Base-by-base conservation (phyloP, 2,888 invertebrate species). In the Eretmocerus hayati region DNA sequence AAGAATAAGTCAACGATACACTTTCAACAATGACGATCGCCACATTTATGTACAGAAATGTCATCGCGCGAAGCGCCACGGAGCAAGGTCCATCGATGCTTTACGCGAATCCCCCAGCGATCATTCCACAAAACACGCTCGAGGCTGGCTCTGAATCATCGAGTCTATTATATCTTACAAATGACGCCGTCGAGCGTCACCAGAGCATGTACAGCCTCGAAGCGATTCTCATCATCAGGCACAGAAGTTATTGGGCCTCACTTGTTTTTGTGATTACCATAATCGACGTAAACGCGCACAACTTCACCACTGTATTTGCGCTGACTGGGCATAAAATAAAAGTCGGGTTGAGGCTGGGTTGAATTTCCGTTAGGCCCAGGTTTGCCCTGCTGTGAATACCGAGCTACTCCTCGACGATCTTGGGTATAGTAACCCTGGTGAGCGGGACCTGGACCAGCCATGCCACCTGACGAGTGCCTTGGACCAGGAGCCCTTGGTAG, bases 271-370 rank as follows among this genome's bases (percentile, higher is more conserved):
- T 81, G 79, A 67, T 84, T 85, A 65, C 84, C 85, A 65, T 87
- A 86, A 68, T 87, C 87, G 30, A 89, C 88, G 68, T 85, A 89
- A 33, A 89, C 88, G 60, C 88, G 76, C 46, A 89, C 87, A 23
- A 87, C 85, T 77, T 92, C 91, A 59, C 92, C 92, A 63, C 91
- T 90, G 73, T 92, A 91, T 72, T 92, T 91, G 55, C 93, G 75
- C 69, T 93, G 93, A 54, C 90, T 90, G 38, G 92, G 92, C 91
- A 93, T 92, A 72, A 92, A 93, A 74, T 93, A 93, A 74, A 92
- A 92, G 74, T 93, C 92, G 0, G 91, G 86, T 61, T 85, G 83
- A 56, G 81, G 69, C 15, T 75, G 71, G 1, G 62, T 59, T n/a
- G n/a, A n/a, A 2, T 60, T 48, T 9, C 59, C 54, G 4, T 55